phyloP scores from a whole-genome alignment of 2,888 invertebrate species.

The Hylaea fasciaria region DNA sequence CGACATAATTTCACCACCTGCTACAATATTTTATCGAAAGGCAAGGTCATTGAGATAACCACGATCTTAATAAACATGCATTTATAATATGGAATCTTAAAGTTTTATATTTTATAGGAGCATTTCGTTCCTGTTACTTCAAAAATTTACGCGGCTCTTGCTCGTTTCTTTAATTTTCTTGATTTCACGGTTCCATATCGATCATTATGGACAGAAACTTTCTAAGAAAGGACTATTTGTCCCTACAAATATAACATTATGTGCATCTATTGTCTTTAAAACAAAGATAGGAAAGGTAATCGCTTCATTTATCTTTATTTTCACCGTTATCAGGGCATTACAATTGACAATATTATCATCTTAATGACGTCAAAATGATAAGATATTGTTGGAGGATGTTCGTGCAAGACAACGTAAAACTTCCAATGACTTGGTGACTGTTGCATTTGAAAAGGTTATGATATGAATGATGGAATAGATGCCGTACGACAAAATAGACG shows the following conservation, averaged over 20 bases:
- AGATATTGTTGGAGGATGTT: neutral
- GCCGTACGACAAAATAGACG: too few relatives aligned
- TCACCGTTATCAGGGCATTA: slow-evolving; percentile 9
- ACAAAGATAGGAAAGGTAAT: slow-evolving; percentile 1
- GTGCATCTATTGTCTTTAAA: too few relatives aligned
- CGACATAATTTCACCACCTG: slow-evolving; percentile 23
- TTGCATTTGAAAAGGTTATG: too few relatives aligned
- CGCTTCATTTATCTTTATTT: slow-evolving; percentile 4
- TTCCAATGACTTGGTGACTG: neutral
- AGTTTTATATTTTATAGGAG: too few relatives aligned
- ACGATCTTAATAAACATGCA: neutral
- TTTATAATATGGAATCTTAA: too few relatives aligned
- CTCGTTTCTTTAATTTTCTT: too few relatives aligned
- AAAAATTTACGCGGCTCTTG: too few relatives aligned
- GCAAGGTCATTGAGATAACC: slow-evolving; percentile 14
- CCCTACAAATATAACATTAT: neutral
- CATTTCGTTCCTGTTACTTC: too few relatives aligned
- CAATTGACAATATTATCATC: slow-evolving; percentile 9
- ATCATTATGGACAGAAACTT: too few relatives aligned
- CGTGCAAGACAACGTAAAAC: neutral
- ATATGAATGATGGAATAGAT: too few relatives aligned
- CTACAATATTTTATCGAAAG: slow-evolving; percentile 17
- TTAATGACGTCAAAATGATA: slow-evolving; percentile 16
- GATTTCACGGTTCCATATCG: too few relatives aligned
- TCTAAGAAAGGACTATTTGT: neutral